A percentile compares a stretch with the other conserved stretches of the same genome.
These are phyloP conservation scores for Amphimallon solstitiale DNA, from an alignment of 2,888 invertebrate species.

Conservation along the genomic window DNA sequence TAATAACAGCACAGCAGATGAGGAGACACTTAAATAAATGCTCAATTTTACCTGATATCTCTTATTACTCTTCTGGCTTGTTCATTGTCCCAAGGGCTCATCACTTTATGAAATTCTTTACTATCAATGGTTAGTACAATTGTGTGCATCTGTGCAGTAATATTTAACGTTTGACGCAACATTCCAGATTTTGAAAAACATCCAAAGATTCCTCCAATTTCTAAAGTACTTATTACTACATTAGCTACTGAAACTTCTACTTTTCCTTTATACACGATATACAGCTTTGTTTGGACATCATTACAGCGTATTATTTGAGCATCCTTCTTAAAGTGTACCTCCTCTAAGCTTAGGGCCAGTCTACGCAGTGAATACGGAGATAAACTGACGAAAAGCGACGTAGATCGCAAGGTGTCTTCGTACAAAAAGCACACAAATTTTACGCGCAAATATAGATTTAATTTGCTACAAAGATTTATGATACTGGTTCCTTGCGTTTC, in stretches of 20 bases:
- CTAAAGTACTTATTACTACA: slow-evolving; percentile 22
- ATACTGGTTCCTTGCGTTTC: slow-evolving; percentile 43
- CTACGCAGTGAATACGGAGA: slow-evolving; percentile 17
- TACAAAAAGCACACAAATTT: slow-evolving; percentile 33
- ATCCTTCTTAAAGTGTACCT: slow-evolving; percentile 44
- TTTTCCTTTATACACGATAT: slow-evolving; percentile 45
- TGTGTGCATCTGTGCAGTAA: slow-evolving; percentile 39
- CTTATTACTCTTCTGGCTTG: slow-evolving; percentile 14
- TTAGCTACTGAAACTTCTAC: slow-evolving; percentile 26
- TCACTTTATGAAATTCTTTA: slow-evolving; percentile 57
- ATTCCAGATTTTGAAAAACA: slow-evolving; percentile 17
- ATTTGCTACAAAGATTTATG: slow-evolving; percentile 18
- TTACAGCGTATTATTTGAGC: slow-evolving; percentile 49
- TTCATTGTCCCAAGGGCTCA: slow-evolving; percentile 31
- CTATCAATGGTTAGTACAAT: slow-evolving; percentile 39
- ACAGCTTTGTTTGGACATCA: slow-evolving; percentile 48
- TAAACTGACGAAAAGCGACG: slow-evolving; percentile 31
- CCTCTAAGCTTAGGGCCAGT: slow-evolving; percentile 22
- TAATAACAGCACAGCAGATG: no score
- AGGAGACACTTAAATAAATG: no score
- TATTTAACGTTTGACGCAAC: slow-evolving; percentile 38
- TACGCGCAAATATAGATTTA: slow-evolving; percentile 24
- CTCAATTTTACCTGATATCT: slow-evolving; percentile 25
- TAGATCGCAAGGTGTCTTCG: slow-evolving; percentile 19
- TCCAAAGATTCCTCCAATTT: slow-evolving; percentile 36